Conservation (phyloP, 1,140 invertebrate species). For the Dreissena rostriformis region DNA sequence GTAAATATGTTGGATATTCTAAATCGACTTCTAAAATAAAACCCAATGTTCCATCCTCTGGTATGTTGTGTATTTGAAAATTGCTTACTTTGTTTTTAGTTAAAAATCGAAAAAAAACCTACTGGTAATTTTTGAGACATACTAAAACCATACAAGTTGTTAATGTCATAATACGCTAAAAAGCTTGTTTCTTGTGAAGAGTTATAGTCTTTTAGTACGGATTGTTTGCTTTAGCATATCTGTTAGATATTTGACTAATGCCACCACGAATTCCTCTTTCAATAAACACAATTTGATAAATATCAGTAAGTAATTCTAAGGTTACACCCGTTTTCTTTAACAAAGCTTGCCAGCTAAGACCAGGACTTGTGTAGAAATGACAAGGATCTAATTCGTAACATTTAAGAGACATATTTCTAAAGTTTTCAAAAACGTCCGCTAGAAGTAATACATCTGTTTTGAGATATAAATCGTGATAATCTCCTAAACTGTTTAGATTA, state of each 20-base stretch:
- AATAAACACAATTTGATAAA: constrained; percentile 51
- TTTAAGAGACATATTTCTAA: constrained; percentile 27
- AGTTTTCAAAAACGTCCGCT: constrained; percentile 54
- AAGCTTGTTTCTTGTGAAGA: background rate
- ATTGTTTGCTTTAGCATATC: constrained; percentile 54
- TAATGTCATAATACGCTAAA: constrained; percentile 56
- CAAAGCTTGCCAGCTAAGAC: constrained; percentile 62
- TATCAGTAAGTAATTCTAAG: constrained; percentile 52
- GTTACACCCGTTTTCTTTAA: constrained; percentile 63
- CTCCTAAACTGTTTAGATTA: constrained; percentile 21
- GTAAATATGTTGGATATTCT: constrained; percentile 79
- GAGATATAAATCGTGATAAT: constrained; percentile 54
- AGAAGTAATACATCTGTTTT: constrained; percentile 45
- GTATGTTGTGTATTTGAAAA: constrained; percentile 76
- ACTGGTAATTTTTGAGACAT: constrained; percentile 61
- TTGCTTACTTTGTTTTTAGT: constrained; percentile 57
- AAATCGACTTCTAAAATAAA: constrained; percentile 83
- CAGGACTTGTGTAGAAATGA: constrained; percentile 56
- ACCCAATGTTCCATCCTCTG: constrained; percentile 79
- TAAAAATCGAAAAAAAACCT: constrained; percentile 66
- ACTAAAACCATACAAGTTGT: constrained; percentile 72
- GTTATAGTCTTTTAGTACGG: constrained; percentile 44
- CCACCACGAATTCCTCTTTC: constrained; percentile 51
- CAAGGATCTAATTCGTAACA: constrained; percentile 51
- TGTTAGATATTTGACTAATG: constrained; percentile 50